phyloP scores from a whole-genome alignment of 2,113 vertebrate genomes.

The Anser brachyrhynchus region DNA sequence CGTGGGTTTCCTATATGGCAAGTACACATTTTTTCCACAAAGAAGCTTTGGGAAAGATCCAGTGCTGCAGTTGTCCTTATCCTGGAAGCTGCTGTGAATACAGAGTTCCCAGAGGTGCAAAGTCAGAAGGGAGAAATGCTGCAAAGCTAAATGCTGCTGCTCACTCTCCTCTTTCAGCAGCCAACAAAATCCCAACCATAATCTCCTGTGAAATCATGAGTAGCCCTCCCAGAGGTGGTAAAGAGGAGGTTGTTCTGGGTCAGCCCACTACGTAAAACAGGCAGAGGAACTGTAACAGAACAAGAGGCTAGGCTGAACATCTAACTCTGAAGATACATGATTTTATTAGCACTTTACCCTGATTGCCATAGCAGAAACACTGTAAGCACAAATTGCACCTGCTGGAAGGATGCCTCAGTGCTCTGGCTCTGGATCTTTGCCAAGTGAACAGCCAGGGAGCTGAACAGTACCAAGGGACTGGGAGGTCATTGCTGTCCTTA shows the following conservation, averaged over 20 bases:
- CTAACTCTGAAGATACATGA: not conserved
- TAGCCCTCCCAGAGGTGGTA: not conserved
- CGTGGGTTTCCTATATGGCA: not conserved
- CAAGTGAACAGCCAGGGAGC: slow-evolving; percentile 6
- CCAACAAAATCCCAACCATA: not conserved
- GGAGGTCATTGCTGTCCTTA: slow-evolving; percentile 41
- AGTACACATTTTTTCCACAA: not conserved
- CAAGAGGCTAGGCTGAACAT: not conserved
- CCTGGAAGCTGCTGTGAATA: not conserved
- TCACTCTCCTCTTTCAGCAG: not conserved
- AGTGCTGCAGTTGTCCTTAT: not conserved
- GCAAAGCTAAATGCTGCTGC: not conserved
- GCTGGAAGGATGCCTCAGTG: slow-evolving; percentile 39
- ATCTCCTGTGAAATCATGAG: not conserved
- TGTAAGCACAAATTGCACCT: slow-evolving; percentile 17
- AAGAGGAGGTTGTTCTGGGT: not conserved
- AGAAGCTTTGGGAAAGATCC: not conserved
- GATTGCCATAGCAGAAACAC: not conserved
- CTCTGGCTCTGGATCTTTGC: not conserved
- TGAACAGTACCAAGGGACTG: slow-evolving; percentile 27
- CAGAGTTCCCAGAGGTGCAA: not conserved
- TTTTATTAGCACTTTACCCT: not conserved
- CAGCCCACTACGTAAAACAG: not conserved
- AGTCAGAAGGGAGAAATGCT: not conserved
- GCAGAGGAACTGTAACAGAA: not conserved